phyloP scores from a whole-genome alignment of 2,797 vertebrate species.

The Characodon lateralis region DNA sequence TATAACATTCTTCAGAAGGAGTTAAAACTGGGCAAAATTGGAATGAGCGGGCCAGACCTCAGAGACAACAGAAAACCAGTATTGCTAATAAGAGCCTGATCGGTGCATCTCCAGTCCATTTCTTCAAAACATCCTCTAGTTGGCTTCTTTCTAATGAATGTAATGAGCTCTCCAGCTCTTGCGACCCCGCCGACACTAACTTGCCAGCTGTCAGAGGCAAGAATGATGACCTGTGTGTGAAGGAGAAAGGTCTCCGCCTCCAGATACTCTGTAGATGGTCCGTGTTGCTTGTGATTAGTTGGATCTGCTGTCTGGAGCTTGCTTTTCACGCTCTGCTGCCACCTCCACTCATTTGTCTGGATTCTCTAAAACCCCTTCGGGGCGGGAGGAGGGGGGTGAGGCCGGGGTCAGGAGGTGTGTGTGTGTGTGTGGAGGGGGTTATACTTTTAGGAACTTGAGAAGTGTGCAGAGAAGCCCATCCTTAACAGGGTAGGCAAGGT shows the following conservation, averaged over 20 bases:
- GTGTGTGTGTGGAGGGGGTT: slow-evolving; percentile 10
- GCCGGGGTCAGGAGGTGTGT: slow-evolving; percentile 53
- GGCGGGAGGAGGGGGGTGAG: slow-evolving; percentile 32
- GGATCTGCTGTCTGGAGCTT: slow-evolving; percentile 52
- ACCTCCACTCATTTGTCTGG: slow-evolving; percentile 71
- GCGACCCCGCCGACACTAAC: slow-evolving; percentile 64
- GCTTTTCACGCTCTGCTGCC: slow-evolving; percentile 64
- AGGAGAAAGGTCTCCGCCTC: slow-evolving; percentile 52
- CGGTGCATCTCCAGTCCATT: neutral
- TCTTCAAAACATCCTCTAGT: slow-evolving; percentile 49
- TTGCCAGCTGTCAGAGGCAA: slow-evolving; percentile 63
- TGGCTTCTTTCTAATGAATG: slow-evolving; percentile 55
- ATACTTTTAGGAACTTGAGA: slow-evolving; percentile 36
- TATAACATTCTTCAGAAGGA: neutral
- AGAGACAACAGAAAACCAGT: neutral
- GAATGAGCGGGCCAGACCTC: neutral
- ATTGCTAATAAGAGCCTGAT: neutral
- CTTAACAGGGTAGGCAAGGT: slow-evolving; percentile 27
- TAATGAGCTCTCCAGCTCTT: slow-evolving; percentile 31
- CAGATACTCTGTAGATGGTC: slow-evolving; percentile 20
- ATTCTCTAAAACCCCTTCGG: slow-evolving; percentile 62
- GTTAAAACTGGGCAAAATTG: neutral
- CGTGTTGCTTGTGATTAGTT: slow-evolving; percentile 65
- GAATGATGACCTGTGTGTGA: slow-evolving; percentile 45
- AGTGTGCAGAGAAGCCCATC: slow-evolving; percentile 32